Evolutionary conservation across 2,797 vertebrate species (phyloP).

Genomic region (Trichosurus vulpecula): DNA sequence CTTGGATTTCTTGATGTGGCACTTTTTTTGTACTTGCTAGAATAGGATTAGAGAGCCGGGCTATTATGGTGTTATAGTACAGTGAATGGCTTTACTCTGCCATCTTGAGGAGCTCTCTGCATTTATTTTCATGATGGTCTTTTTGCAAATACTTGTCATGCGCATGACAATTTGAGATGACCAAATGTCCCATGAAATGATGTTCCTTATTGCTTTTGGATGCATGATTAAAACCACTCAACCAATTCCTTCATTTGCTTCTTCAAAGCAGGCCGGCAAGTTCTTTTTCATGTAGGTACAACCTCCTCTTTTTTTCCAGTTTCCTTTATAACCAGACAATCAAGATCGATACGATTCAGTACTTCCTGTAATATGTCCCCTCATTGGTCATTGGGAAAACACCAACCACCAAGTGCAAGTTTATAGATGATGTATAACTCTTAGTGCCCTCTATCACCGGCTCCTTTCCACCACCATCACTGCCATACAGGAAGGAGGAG

Average conservation of each 20-base stretch:
- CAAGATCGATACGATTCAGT: background rate
- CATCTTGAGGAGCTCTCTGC: background rate
- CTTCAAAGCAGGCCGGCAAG: background rate
- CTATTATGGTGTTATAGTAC: background rate
- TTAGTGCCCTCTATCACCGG: background rate
- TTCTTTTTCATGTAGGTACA: background rate
- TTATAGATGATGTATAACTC: background rate
- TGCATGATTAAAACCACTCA: background rate
- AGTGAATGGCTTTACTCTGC: background rate
- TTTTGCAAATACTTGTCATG: background rate
- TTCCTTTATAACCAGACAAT: background rate
- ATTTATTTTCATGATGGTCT: background rate
- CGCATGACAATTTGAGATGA: background rate
- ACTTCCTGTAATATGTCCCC: background rate
- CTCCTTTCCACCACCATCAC: background rate
- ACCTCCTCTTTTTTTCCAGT: background rate
- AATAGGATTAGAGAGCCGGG: background rate
- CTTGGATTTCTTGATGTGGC: background rate
- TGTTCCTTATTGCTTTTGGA: background rate
- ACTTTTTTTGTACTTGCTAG: background rate
- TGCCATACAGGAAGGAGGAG: background rate
- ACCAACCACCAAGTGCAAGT: background rate
- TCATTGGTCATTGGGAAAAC: background rate
- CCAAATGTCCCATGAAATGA: background rate
- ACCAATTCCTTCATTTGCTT: background rate